Percentiles rank a stretch among this genome's conserved stretches.
Evolutionary conservation across 2,113 vertebrate genomes (phyloP).

Genomic region (Labrus mixtus): DNA sequence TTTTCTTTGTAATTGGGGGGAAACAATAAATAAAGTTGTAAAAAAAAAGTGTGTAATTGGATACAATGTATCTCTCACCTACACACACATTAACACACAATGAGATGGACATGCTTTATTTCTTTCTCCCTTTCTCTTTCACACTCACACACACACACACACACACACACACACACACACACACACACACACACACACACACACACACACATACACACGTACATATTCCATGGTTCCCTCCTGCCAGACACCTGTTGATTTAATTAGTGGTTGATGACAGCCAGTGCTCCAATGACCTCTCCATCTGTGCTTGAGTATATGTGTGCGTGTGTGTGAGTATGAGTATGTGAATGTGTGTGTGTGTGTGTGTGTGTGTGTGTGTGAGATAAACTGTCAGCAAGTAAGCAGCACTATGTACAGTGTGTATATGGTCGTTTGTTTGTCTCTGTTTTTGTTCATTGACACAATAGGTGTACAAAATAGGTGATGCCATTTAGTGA

Average conservation of each 20-base stretch:
- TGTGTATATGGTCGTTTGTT: slow-evolving; percentile 3
- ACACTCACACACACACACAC: too few relatives aligned
- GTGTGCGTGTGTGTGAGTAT: background rate
- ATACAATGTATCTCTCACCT: too few relatives aligned
- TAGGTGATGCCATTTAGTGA: slow-evolving; percentile 16
- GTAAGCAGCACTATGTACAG: background rate
- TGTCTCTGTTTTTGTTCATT: slow-evolving; percentile 4
- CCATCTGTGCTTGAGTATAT: background rate
- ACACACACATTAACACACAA: slow-evolving; percentile 6
- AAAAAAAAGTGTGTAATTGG: too few relatives aligned
- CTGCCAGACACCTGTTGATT: slow-evolving; percentile 38
- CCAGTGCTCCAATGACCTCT: slow-evolving; percentile 18
- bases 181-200: slow-evolving; percentile 18
- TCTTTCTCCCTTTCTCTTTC: too few relatives aligned
- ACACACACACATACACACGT: slow-evolving; percentile 13
- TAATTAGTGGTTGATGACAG: slow-evolving; percentile 36
- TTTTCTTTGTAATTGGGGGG: too few relatives aligned
- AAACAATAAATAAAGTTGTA: too few relatives aligned
- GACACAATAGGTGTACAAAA: background rate
- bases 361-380: background rate
- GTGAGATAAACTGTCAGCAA: background rate
- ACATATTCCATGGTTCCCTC: slow-evolving; percentile 4
- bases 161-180: background rate
- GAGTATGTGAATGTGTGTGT: background rate
- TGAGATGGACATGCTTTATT: too few relatives aligned